Evolutionary conservation across 53 echinoderm and acorn worm species (phyloP).

Genomic region (Holothuria leucospilota): DNA sequence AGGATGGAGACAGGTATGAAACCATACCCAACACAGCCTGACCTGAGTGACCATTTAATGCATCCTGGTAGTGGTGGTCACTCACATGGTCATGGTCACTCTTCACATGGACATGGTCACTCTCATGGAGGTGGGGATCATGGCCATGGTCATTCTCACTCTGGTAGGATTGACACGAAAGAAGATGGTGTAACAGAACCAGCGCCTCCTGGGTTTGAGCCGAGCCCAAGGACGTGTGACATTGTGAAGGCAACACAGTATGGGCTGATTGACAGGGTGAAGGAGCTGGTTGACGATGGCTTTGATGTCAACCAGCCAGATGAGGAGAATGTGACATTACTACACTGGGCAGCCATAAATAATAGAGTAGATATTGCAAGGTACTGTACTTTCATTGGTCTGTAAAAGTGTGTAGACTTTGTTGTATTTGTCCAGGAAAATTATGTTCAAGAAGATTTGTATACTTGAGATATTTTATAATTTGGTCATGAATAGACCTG

Average conservation of each 20-base stretch:
- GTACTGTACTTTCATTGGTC: conserved; percentile 21
- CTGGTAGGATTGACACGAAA: conserved; percentile 19
- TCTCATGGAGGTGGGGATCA: neutral
- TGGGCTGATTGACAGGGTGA: conserved; percentile 78
- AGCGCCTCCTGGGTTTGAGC: conserved; percentile 44
- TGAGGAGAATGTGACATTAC: conserved; percentile 77
- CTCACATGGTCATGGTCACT: conserved; percentile 32
- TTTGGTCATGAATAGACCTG: too few species aligned
- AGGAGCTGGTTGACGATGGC: conserved; percentile 80
- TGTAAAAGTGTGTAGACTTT: too few species aligned
- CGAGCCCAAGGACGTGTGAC: conserved; percentile 70
- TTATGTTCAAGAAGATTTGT: too few species aligned
- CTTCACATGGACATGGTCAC: conserved; percentile 8
- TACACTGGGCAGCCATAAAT: conserved; percentile 97
- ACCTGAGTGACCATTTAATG: neutral
- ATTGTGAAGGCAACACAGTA: conserved; percentile 93
- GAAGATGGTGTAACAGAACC: conserved; percentile 26
- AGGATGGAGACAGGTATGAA: conserved; percentile 65
- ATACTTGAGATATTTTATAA: too few species aligned
- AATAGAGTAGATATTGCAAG: conserved; percentile 88
- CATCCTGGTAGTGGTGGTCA: conserved; percentile 42
- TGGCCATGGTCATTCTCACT: neutral
- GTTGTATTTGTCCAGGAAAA: too few species aligned
- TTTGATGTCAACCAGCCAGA: conserved; percentile 87
- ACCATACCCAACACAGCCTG: conserved; percentile 84